Evolutionary conservation across 2,113 vertebrate genomes (phyloP).

Genomic region (Myiagra hebetior): DNA sequence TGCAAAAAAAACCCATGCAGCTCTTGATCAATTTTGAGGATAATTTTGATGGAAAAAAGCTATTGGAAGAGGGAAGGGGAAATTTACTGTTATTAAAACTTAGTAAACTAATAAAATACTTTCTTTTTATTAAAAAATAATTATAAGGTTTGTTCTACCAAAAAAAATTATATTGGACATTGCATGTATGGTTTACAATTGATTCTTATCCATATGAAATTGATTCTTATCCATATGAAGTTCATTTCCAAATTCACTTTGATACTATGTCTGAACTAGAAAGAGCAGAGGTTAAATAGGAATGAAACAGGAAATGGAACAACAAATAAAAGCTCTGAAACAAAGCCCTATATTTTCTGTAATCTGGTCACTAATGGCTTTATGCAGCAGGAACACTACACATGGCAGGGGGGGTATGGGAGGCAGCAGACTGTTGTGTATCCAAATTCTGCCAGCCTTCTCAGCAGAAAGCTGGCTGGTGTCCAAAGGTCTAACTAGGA

Average conservation of each 20-base stretch:
- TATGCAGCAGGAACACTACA: not conserved
- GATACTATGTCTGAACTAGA: conserved; percentile 25
- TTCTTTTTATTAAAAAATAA: conserved; percentile 40
- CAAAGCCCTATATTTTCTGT: conserved; percentile 5
- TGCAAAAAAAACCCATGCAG: not conserved
- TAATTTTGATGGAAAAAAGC: not conserved
- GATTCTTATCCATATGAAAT: not conserved
- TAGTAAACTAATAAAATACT: not conserved
- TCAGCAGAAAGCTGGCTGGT: conserved; percentile 28
- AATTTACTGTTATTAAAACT: not conserved
- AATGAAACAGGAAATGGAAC: conserved; percentile 67
- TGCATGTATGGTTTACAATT: not conserved
- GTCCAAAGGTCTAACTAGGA: not conserved
- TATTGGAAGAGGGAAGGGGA: not conserved
- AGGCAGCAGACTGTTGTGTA: not conserved
- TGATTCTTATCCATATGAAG: not conserved
- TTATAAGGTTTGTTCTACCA: not conserved
- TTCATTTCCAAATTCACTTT: conserved; percentile 59
- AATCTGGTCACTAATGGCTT: conserved; percentile 11
- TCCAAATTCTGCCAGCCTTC: not conserved
- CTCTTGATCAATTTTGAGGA: not conserved
- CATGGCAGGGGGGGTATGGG: not conserved
- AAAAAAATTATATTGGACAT: not conserved
- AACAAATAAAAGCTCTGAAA: conserved; percentile 63
- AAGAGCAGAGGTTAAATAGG: conserved; percentile 50